Percentiles rank a stretch among this genome's conserved stretches.
Evolutionary conservation across 2,888 invertebrate species (phyloP).

Genomic region (Norana najaformis): DNA sequence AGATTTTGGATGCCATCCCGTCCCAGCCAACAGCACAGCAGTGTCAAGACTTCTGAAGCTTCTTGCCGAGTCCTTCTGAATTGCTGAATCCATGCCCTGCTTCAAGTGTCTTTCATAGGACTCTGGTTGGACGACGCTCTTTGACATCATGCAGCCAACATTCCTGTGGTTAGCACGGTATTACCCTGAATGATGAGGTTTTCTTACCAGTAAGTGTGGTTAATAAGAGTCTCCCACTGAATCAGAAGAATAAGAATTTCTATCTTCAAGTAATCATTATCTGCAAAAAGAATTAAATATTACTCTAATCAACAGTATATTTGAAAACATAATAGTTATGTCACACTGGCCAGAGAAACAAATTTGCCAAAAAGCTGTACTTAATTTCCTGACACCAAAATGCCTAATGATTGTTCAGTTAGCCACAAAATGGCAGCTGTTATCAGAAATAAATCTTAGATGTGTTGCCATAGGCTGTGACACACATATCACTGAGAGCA

Average conservation of each 20-base stretch:
- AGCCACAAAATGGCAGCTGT: neutral
- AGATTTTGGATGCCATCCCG: neutral
- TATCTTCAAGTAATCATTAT: neutral
- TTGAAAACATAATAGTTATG: neutral
- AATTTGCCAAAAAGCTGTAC: no score
- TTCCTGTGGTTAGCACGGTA: neutral
- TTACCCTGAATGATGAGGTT: neutral
- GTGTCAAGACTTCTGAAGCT: slow-evolving; percentile 8
- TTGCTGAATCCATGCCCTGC: neutral
- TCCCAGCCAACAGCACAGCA: neutral
- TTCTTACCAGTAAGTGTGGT: neutral
- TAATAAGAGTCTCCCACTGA: neutral
- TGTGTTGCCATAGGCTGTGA: neutral
- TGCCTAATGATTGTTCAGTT: neutral
- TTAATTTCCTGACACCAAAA: no score
- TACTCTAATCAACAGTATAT: neutral
- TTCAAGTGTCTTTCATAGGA: neutral
- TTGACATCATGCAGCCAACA: neutral
- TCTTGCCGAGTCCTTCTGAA: neutral
- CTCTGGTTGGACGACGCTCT: neutral
- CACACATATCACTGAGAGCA: neutral
- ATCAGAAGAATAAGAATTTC: neutral
- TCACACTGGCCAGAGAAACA: no score
- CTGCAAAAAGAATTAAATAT: neutral
- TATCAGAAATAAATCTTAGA: neutral